A percentile compares a stretch with the other conserved stretches of the same genome.
These are phyloP conservation scores for Anticlea derivata DNA, from an alignment of 2,888 invertebrate species.

Conservation along the genomic window DNA sequence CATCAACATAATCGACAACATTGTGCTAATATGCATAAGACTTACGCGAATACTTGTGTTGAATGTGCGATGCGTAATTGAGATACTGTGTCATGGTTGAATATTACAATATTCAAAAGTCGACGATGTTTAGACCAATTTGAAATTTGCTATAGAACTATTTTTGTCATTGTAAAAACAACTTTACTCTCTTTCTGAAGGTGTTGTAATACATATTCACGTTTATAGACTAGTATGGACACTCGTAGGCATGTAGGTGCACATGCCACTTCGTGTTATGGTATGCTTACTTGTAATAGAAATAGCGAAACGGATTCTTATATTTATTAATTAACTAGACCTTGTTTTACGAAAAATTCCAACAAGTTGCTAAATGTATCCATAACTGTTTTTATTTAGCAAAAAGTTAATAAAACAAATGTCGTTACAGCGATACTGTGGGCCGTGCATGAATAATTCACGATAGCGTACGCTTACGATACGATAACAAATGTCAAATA, in stretches of 20 bases:
- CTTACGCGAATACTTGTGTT: too few species aligned
- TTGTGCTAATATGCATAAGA: too few species aligned
- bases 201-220: conserved; percentile 33
- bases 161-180: conserved; percentile 18
- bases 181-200: conserved; percentile 36
- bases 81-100: conserved; percentile 11
- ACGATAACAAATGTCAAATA: too few species aligned
- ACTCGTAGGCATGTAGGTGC: conserved; percentile 40
- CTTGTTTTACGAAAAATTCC: too few species aligned
- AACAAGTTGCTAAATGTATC: too few species aligned
- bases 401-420: too few species aligned
- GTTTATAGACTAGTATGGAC: conserved; percentile 48
- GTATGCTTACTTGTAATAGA: conserved; percentile 22
- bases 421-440: too few species aligned
- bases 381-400: too few species aligned
- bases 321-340: neutral
- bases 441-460: too few species aligned
- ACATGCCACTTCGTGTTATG: conserved; percentile 31
- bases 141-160: conserved; percentile 18
- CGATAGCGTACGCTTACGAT: too few species aligned
- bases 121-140: conserved; percentile 22
- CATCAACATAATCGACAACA: too few species aligned
- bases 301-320: conserved; percentile 14
- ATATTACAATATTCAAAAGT: conserved; percentile 9
- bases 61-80: neutral